Evolutionary conservation across 1,140 invertebrate species (phyloP).

Genomic region (Drosophila pseudoananassae): DNA sequence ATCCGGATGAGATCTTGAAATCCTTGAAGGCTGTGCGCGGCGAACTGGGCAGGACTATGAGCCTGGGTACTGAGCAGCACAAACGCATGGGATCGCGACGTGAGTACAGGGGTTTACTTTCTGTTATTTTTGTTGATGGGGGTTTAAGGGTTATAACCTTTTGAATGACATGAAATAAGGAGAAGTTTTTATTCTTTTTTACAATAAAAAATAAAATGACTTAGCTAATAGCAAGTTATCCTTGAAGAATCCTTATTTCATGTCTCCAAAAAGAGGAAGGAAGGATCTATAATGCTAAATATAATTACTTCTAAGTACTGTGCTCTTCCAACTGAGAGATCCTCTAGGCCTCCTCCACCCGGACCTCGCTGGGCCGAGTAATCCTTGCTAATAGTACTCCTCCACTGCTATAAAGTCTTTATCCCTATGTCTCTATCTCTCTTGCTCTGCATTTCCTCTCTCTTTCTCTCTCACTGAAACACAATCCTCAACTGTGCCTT

Average conservation of each 20-base stretch:
- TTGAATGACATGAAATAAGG: not conserved
- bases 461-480: not conserved
- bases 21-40: conserved; percentile 91
- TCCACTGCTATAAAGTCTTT: conserved; percentile 4
- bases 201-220: too few relatives aligned
- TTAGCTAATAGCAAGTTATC: too few relatives aligned
- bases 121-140: not conserved
- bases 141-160: not conserved
- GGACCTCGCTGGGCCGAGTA: conserved; percentile 5
- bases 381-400: conserved; percentile 15
- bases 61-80: conserved; percentile 86
- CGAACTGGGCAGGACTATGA: conserved; percentile 91
- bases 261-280: not conserved
- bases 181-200: too few relatives aligned
- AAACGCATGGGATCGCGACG: conserved; percentile 86
- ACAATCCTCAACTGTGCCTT: conserved; percentile 36
- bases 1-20: conserved; percentile 92
- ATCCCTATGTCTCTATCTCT: conserved; percentile 20
- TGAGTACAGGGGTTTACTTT: conserved; percentile 84
- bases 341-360: not conserved
- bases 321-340: not conserved
- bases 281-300: not conserved
- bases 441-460: conserved; percentile 28
- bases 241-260: not conserved
- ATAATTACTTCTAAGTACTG: not conserved